These are phyloP conservation scores for Augiades crinisus DNA, from an alignment of 2,888 invertebrate species.

Conservation along the genomic window DNA sequence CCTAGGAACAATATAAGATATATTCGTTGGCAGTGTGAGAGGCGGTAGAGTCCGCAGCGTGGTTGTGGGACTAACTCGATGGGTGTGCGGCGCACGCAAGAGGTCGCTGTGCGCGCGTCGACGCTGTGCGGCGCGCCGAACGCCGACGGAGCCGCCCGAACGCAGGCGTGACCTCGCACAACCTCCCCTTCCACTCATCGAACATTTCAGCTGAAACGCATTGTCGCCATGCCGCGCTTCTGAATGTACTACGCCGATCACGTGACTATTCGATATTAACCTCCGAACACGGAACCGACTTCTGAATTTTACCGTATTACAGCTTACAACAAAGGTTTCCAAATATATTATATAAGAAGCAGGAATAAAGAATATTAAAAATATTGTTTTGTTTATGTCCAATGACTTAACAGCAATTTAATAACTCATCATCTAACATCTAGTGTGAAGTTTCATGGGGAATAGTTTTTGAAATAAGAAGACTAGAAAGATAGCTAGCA, in stretches of 20 bases:
- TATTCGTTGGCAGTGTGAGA: conserved; percentile 73
- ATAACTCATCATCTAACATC: too few species aligned
- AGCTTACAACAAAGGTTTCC: too few species aligned
- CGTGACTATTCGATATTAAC: conserved; percentile 24
- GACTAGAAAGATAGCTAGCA: too few species aligned
- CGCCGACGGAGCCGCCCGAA: conserved; percentile 60
- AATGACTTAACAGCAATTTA: too few species aligned
- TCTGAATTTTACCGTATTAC: conserved; percentile 1
- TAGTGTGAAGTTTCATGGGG: too few species aligned
- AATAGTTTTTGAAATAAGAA: too few species aligned
- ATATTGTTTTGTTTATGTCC: too few species aligned
- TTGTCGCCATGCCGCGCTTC: conserved; percentile 54
- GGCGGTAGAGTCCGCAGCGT: conserved; percentile 72
- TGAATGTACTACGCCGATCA: conserved; percentile 42
- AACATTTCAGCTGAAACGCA: conserved; percentile 66
- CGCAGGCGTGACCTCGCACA: conserved; percentile 76
- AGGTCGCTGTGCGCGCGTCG: conserved; percentile 60
- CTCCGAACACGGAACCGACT: conserved; percentile 3
- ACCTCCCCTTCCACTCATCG: conserved; percentile 67
- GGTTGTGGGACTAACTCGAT: conserved; percentile 66
- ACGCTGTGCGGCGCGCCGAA: conserved; percentile 48
- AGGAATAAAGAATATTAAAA: too few species aligned
- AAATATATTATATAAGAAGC: too few species aligned
- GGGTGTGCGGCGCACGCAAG: conserved; percentile 70
- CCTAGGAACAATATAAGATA: conserved; percentile 68